Evolutionary conservation across 2,888 invertebrate species (phyloP), one percentile per base, ranked within the genome.

Genomic region (Sussaba pulchella): DNA sequence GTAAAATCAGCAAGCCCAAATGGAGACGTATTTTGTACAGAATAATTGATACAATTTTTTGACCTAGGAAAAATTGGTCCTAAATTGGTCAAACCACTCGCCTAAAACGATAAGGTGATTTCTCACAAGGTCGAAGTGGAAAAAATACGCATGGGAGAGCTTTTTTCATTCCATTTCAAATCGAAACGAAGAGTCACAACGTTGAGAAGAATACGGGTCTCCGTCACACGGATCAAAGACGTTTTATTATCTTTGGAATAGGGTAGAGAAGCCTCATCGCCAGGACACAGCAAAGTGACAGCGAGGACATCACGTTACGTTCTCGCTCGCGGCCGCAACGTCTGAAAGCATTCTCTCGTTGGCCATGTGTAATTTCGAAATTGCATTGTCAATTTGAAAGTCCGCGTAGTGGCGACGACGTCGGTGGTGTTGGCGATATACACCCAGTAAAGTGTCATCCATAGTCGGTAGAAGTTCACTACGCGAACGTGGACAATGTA

Each of bases 401-500:
- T 75, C 71, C 71, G 54, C 74, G 71, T 57, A 64, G 63, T 45
- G 52, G 64, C 8, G 43, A 54, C 39, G 9, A 59, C 64, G 74
- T 52, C 74, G 64, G 52, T 36, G 79, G 70, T 71, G 72, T 66
- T 54, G 72, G 59, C 57, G 57, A 70, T 78, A 78, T 74, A 78
- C 26, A 54, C 31, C 47, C 45, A 9, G 54, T 57, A 47, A 26
- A 47, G 36, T 12, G n/a, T 43, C 54, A 54, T 31, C 73, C 52
- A 50, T 52, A 66, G 59, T 24, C 64, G 52, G 64, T 54, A 69
- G 57, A 41, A 59, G 66, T 66, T 67, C 70, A 71, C 70, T 78
- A 80, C 82, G 78, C 78, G 69, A 75, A 83, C 81, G 83, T 84
- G 83, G 87, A 88, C 88, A 89, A 89, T 87, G 85, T 85, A 83